Percentiles rank a stretch among this genome's conserved stretches.
phyloP scores from a whole-genome alignment of 2,113 vertebrate species.

The Canis aureus region DNA sequence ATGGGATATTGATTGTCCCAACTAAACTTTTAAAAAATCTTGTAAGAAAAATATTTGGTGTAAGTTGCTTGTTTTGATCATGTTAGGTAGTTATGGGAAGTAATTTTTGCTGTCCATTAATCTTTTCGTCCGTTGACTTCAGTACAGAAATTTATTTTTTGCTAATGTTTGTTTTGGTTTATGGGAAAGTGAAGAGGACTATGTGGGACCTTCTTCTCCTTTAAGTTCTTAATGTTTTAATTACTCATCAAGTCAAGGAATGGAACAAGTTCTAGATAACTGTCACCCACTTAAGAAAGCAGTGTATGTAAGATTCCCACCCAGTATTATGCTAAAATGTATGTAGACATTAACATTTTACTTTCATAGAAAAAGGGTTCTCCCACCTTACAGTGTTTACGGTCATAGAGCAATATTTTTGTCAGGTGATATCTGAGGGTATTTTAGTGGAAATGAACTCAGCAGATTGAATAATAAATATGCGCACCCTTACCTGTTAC shows the following conservation, averaged over 20 bases:
- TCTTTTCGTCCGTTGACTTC: neutral
- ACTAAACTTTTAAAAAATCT: constrained; percentile 15
- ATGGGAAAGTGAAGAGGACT: neutral
- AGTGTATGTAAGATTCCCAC: neutral
- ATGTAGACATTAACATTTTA: neutral
- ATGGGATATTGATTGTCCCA: neutral
- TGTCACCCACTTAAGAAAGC: neutral
- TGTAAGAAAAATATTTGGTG: neutral
- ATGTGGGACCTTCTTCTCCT: neutral
- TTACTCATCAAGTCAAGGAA: neutral
- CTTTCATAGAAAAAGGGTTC: neutral
- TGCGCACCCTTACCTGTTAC: neutral
- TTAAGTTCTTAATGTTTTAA: neutral
- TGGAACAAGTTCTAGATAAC: neutral
- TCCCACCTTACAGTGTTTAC: neutral
- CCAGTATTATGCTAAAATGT: constrained; percentile 45
- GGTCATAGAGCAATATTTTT: neutral
- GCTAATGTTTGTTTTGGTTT: constrained; percentile 24
- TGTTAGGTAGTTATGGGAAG: neutral
- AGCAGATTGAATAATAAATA: neutral
- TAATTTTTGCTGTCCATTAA: neutral
- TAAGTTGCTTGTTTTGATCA: constrained; percentile 46
- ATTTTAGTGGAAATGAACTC: neutral
- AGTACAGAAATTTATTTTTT: neutral
- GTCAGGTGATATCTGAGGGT: neutral